phyloP scores from a whole-genome alignment of 1,140 invertebrate genomes.

The Mamestra configurata region DNA sequence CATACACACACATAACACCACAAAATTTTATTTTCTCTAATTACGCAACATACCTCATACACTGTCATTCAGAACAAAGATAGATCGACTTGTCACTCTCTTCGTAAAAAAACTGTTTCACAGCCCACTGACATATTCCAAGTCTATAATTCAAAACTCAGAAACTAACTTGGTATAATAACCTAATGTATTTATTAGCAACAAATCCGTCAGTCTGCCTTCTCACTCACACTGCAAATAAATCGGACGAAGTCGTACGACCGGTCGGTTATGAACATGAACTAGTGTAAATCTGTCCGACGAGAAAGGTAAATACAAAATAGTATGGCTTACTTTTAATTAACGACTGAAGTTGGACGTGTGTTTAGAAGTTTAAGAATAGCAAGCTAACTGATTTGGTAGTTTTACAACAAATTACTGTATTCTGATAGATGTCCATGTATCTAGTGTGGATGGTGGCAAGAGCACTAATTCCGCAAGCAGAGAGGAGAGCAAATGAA shows the following conservation, averaged over 20 bases:
- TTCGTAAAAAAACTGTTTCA: too few relatives aligned
- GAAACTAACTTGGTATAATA: conserved; percentile 21
- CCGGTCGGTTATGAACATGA: conserved; percentile 3
- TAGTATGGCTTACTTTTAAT: conserved; percentile 1
- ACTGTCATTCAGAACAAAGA: too few relatives aligned
- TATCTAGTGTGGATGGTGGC: too few relatives aligned
- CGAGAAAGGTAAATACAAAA: not conserved
- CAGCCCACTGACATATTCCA: too few relatives aligned
- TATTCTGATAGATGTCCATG: not conserved
- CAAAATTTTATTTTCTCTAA: too few relatives aligned
- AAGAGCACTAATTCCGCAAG: too few relatives aligned
- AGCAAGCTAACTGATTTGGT: not conserved
- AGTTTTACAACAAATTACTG: not conserved
- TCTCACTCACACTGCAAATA: conserved; percentile 24
- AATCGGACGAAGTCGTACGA: not conserved
- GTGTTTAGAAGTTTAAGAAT: not conserved
- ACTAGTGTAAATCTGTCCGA: conserved; percentile 33
- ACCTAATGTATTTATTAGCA: conserved; percentile 47
- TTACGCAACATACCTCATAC: too few relatives aligned
- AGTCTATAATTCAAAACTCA: conserved; percentile 8
- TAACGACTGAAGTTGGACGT: not conserved
- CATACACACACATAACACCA: too few relatives aligned
- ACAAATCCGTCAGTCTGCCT: conserved; percentile 41
- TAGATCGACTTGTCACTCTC: too few relatives aligned
- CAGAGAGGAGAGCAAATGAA: too few relatives aligned